Evolutionary conservation across 1,140 invertebrate genomes (phyloP), one percentile per base, ranked within the genome.

Genomic region (Eriosoma lanigerum): DNA sequence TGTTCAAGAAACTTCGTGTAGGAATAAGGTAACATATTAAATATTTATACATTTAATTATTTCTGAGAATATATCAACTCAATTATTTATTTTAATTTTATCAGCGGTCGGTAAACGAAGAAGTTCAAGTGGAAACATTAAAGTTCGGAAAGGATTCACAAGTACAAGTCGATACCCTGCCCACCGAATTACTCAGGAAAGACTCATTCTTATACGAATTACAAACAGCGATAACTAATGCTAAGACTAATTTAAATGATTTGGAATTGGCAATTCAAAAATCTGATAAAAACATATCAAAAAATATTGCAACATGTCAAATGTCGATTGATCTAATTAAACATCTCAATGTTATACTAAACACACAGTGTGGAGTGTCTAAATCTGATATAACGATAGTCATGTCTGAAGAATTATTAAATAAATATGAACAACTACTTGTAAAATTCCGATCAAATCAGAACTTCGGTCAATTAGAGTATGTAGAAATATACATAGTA

Each of bases 191-290:
- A 70, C 93, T 92, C 26, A 91, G 93, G 1, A 91, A 92, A 84
- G 93, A 94, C 84, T 93, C 92, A 1, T 94, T 93, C 83, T 85
- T 91, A 32, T 90, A 89, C 81, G 93, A 94, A 85, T 84, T 94
- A 15, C 87, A 89, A 21, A 62, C 78, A 2, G 78, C 82, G 13
- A 81, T 84, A 19, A 48, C 68, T 0, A 72, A 80, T 32, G 52
- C 66, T 29, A 46, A n/a, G 19, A 56, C 81, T 32, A 80, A 80
- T 26, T 17, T 83, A 12, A 82, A 83, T 19, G 73, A 82, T 17
- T 56, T 81, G 17, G 80, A 78, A 48, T 10, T 29, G 24, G 75
- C 54, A 3, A 44, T 78, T 19, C n/a, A 82, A 46, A 72, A 70
- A 24, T 81, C 82, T 21, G 78, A 83, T 21, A 81, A 82, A 13